Base-by-base conservation (phyloP, 2,888 invertebrate species). In the Chloroclystis v-ata region DNA sequence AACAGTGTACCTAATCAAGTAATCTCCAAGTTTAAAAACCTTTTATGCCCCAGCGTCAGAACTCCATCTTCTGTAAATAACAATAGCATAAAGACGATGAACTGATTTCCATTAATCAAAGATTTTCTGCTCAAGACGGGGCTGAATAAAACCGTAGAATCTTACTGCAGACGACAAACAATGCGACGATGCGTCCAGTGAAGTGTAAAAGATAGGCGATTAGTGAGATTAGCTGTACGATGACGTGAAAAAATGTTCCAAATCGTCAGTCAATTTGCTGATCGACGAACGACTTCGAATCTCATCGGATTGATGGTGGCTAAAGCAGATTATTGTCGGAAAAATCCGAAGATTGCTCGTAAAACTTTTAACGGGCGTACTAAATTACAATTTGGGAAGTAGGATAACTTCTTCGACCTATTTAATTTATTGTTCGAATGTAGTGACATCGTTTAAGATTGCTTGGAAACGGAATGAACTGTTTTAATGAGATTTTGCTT, bases 301-400 rank as follows among this genome's bases (percentile, higher is more conserved):
- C 63, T 58, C 62, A 66, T 60, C 59, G 61, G 62, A 67, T 71
- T 69, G 65, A 69, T 65, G 63, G 65, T 63, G 67, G 59, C 67
- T 70, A 69, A 74, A 73, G 70, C 72, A 75, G 75, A 79, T 78
- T 78, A 76, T 72, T 63, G 68, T 61, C 65, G 64, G 63, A 64
- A 63, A 50, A 68, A 72, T 64, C 66, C 72, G 68, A 75, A 75
- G 75, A 79, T 77, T 72, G 76, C 72, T 72, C 75, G 75, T 77
- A 77, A 78, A 79, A 77, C 71, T 78, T 78, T 75, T 79, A 79
- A 78, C 71, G 77, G 66, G 66, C 64, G 65, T 56, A 73, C 72
- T 75, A 75, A 79, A 77, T 78, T 75, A 75, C 77, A 72, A 77
- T 78, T 61, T 67, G 69, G 51, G 49, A 67, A 66, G 59, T 62